Percentiles rank a stretch among this genome's conserved stretches.
Evolutionary conservation across 2,113 vertebrate species (phyloP).

Genomic region (Sylvia atricapilla): DNA sequence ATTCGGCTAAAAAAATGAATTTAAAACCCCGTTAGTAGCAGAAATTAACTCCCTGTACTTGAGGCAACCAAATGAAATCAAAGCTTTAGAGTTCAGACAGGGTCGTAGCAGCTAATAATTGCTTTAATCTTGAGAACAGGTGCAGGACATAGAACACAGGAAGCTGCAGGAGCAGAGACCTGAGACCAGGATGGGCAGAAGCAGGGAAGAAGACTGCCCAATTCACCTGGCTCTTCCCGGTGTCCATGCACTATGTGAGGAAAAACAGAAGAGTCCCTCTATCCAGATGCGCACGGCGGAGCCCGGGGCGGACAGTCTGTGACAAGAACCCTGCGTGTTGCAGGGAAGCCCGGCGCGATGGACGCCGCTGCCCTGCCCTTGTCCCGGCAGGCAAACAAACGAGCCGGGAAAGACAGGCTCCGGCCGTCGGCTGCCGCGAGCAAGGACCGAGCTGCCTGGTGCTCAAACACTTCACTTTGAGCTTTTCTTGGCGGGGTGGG

Average conservation of each 20-base stretch:
- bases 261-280: background rate
- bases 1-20: background rate
- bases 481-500: background rate
- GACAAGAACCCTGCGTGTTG: too few species aligned
- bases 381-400: background rate
- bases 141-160: background rate
- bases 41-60: background rate
- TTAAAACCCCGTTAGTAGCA: fast-evolving
- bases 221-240: background rate
- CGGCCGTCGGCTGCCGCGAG: background rate
- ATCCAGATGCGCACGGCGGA: background rate
- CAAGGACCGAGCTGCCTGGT: background rate
- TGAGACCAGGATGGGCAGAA: background rate
- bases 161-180: background rate
- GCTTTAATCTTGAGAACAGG: background rate
- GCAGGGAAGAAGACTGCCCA: background rate
- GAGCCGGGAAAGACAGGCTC: too few species aligned
- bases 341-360: background rate
- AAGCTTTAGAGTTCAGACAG: background rate
- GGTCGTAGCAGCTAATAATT: background rate
- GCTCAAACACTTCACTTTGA: background rate
- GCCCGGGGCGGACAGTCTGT: background rate
- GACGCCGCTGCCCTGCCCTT: background rate
- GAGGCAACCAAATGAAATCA: background rate
- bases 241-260: fast-evolving